Evolutionary conservation across 2,888 invertebrate species (phyloP).

Genomic region (Lacanobia oleracea): DNA sequence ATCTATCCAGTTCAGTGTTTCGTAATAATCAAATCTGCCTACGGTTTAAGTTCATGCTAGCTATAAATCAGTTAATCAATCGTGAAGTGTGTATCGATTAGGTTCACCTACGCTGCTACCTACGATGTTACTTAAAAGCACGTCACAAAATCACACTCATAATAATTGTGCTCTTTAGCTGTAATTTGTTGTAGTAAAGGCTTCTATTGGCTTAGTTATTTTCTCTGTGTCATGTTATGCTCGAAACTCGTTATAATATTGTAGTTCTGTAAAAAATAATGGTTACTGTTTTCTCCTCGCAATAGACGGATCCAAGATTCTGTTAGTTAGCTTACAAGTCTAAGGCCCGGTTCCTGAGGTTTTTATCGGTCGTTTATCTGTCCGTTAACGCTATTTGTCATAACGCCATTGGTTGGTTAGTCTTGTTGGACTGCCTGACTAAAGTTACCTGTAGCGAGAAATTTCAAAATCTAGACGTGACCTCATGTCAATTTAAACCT

Average conservation of each 20-base stretch:
- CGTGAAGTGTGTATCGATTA: slow-evolving; percentile 3
- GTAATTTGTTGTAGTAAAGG: background rate
- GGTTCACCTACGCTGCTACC: slow-evolving; percentile 34
- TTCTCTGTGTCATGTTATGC: background rate
- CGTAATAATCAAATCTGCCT: slow-evolving; percentile 2
- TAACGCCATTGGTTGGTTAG: too few species aligned
- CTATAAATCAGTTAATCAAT: slow-evolving; percentile 21
- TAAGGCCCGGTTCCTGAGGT: background rate
- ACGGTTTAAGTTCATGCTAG: slow-evolving; percentile 8
- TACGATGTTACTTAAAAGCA: slow-evolving; percentile 23
- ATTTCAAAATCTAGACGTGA: background rate
- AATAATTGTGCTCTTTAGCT: background rate
- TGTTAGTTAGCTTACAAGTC: background rate
- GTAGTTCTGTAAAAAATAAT: background rate
- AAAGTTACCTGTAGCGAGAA: background rate
- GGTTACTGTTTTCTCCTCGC: background rate
- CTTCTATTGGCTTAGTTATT: background rate
- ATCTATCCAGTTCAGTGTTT: slow-evolving; percentile 5
- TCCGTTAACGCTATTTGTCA: too few species aligned
- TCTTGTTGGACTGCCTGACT: too few species aligned
- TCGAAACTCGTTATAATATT: background rate
- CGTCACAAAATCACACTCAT: background rate
- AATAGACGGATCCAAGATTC: background rate
- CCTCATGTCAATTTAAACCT: background rate
- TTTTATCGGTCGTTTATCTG: too few species aligned